Conservation (phyloP, 2,888 invertebrate genomes). For the Acleris literana region DNA sequence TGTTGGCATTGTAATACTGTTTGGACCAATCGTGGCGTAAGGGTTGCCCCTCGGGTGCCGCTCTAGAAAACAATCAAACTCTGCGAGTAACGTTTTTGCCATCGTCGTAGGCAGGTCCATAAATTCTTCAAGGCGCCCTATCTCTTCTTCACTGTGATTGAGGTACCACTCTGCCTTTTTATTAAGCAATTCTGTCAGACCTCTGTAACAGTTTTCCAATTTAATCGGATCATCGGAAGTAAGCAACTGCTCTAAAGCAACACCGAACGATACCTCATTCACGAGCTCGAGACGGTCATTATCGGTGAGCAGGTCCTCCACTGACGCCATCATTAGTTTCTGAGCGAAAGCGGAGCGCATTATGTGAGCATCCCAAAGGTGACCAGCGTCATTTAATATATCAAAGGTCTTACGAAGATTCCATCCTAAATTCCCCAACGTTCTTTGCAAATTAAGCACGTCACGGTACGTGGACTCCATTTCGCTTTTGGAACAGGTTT, state of each 20-base stretch:
- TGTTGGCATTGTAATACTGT: not conserved
- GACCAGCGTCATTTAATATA: slow-evolving; percentile 62
- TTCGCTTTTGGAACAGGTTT: slow-evolving; percentile 38
- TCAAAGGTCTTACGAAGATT: slow-evolving; percentile 60
- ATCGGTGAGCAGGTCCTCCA: slow-evolving; percentile 67
- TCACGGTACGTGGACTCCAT: slow-evolving; percentile 48
- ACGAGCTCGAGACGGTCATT: slow-evolving; percentile 62
- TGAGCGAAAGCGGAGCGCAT: slow-evolving; percentile 63
- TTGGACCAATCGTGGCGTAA: not conserved
- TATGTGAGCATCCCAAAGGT: slow-evolving; percentile 70
- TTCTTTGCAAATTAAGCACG: slow-evolving; percentile 55
- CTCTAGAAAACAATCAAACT: slow-evolving; percentile 64
- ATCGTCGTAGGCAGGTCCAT: slow-evolving; percentile 56
- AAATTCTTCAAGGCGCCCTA: slow-evolving; percentile 62
- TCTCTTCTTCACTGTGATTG: slow-evolving; percentile 60
- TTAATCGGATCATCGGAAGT: slow-evolving; percentile 60
- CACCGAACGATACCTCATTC: slow-evolving; percentile 61
- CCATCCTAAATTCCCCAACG: slow-evolving; percentile 58
- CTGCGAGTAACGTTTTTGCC: slow-evolving; percentile 59
- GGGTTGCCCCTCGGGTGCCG: slow-evolving; percentile 54
- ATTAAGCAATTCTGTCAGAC: slow-evolving; percentile 51
- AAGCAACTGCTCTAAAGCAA: slow-evolving; percentile 63
- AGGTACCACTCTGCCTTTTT: slow-evolving; percentile 55
- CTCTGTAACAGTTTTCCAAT: slow-evolving; percentile 53
- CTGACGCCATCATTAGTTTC: slow-evolving; percentile 65